phyloP scores from a whole-genome alignment of 2,797 vertebrate species.

The Pelobates cultripes region DNA sequence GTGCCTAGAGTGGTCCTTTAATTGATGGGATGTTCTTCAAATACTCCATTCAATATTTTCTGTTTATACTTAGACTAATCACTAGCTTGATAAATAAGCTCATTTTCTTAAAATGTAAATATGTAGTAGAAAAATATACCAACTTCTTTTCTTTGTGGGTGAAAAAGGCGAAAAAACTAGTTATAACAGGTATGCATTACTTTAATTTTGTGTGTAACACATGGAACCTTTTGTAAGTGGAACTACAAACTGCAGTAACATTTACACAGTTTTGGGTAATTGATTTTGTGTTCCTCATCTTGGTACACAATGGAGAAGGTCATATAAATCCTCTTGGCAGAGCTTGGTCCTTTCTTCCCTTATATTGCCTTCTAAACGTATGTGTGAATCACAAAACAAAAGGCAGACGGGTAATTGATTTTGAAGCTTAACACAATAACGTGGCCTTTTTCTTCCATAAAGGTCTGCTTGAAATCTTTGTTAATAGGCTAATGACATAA shows the following conservation, averaged over 20 bases:
- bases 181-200: too few species aligned
- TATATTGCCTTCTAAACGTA: slow-evolving; percentile 8
- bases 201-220: background rate
- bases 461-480: slow-evolving; percentile 30
- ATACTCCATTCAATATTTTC: too few species aligned
- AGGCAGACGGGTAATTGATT: slow-evolving; percentile 44
- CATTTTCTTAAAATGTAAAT: too few species aligned
- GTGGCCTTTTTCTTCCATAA: slow-evolving; percentile 28
- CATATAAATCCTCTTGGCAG: slow-evolving; percentile 19
- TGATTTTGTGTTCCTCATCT: slow-evolving; percentile 33
- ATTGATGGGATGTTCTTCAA: too few species aligned
- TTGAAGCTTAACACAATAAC: slow-evolving; percentile 34
- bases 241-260: slow-evolving; percentile 7
- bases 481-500: slow-evolving; percentile 49
- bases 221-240: background rate
- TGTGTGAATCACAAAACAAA: slow-evolving; percentile 36
- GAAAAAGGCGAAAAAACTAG: too few species aligned
- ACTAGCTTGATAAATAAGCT: too few species aligned
- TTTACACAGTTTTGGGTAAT: slow-evolving; percentile 34
- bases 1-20: too few species aligned
- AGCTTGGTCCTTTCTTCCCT: slow-evolving; percentile 9
- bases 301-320: slow-evolving; percentile 30
- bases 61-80: too few species aligned
- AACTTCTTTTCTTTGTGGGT: too few species aligned
- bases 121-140: too few species aligned